A percentile compares a stretch with the other conserved stretches of the same genome.
phyloP scores from a whole-genome alignment of 2,113 vertebrate species.

The Eidolon helvum region DNA sequence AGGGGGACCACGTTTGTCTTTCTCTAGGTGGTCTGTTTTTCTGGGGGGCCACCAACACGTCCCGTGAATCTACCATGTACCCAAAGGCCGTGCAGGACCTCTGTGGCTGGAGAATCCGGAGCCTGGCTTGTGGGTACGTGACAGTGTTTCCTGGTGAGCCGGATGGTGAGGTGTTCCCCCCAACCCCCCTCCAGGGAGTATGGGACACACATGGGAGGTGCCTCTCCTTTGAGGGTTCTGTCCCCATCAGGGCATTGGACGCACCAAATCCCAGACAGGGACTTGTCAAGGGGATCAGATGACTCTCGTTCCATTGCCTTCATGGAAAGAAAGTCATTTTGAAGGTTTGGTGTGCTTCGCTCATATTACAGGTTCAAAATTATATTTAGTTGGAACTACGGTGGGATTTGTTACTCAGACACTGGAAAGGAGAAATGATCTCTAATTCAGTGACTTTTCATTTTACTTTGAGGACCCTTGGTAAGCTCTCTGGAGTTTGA shows the following conservation, averaged over 20 bases:
- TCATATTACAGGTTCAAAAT: accelerated
- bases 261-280: accelerated
- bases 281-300: accelerated
- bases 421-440: accelerated
- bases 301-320: too few species aligned
- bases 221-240: background rate
- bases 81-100: slow-evolving; percentile 97
- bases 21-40: slow-evolving; percentile 93
- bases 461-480: background rate
- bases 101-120: slow-evolving; percentile 96
- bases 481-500: background rate
- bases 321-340: background rate
- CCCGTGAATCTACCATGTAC: slow-evolving; percentile 98
- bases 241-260: accelerated
- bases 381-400: accelerated
- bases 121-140: slow-evolving; percentile 94
- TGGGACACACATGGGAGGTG: accelerated
- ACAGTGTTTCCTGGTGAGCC: accelerated
- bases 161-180: too few species aligned
- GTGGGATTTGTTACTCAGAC: background rate
- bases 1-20: accelerated
- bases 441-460: accelerated
- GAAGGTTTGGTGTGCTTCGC: background rate
- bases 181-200: too few species aligned
- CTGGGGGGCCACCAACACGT: slow-evolving; percentile 98